Evolutionary conservation across 2,888 invertebrate species (phyloP).

Genomic region (Salpingus planirostris): DNA sequence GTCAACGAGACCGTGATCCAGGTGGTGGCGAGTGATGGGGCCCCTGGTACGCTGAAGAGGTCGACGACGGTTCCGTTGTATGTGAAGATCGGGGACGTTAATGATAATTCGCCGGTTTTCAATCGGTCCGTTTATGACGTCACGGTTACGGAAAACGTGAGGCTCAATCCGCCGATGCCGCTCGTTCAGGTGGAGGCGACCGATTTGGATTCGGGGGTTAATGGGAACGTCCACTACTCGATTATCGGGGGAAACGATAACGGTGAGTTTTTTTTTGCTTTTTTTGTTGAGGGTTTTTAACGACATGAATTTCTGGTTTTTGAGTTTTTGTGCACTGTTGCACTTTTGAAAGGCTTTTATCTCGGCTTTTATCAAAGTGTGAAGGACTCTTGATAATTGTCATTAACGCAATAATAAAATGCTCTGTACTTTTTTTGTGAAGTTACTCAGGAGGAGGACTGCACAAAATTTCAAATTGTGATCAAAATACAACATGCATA

Average conservation of each 20-base stretch:
- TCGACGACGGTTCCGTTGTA: constrained; percentile 70
- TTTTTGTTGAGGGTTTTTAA: no score
- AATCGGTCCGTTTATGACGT: constrained; percentile 66
- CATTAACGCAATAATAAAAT: no score
- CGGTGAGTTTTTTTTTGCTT: constrained; percentile 37
- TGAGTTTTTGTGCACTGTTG: no score
- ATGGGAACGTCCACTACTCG: constrained; percentile 66
- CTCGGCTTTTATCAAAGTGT: no score
- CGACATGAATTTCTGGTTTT: constrained; percentile 1
- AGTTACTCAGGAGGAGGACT: no score
- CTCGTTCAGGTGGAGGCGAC: constrained; percentile 73
- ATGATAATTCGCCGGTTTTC: constrained; percentile 82
- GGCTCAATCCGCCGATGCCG: constrained; percentile 71
- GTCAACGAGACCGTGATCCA: constrained; percentile 62
- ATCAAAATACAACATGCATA: no score
- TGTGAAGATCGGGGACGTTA: constrained; percentile 72
- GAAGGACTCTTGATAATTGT: no score
- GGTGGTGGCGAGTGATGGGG: constrained; percentile 74
- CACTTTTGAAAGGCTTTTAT: no score
- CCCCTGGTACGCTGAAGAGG: constrained; percentile 58
- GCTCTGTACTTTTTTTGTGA: no score
- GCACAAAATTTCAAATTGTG: no score
- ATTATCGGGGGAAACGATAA: constrained; percentile 61
- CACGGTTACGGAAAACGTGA: constrained; percentile 75
- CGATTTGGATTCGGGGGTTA: constrained; percentile 70